Evolutionary conservation across 2,888 invertebrate genomes (phyloP), one percentile per base, ranked within the genome.

Genomic region (Volucella zonaria): DNA sequence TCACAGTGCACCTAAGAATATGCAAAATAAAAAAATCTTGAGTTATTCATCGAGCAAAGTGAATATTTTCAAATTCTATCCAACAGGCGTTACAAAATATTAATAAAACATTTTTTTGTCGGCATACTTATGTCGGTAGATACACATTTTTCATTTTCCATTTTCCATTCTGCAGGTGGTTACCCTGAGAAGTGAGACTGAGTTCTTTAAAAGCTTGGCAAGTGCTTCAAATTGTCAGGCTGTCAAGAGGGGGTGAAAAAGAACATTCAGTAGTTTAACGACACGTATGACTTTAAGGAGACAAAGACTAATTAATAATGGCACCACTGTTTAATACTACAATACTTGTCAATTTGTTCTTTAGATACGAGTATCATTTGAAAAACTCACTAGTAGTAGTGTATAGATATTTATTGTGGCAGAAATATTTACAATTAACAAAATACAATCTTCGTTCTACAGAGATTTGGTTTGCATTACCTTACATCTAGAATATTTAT

Each of bases 21-120:
- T 78, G 82, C 82, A 82, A 82, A 78, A 67, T 45, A 78, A 82
- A 61, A 45, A 56, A 43, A 56, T 52, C 45, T 68, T 10, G 31
- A 76, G 59, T 76, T 81, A 71, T 81, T 76, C 81, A 71, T 71
- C 62, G 49, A 38, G 51, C 31, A 56, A 62, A 77, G 77, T 77
- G 77, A 77, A 77, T 70, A 77, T 77, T 77, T 70, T 77, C 68
- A 76, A 76, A 76, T 68, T 76, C 76, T 61, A 76, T 61, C 76
- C 62, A 62, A 62, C 54, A 54, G 68, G 77, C 79, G 78, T 74
- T 64, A 70, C 62, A 74, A 82, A 82, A 82, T 82, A 74, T 82
- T 82, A 82, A 82, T 82, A 82, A 79, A 79, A 82, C 74, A 79
- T 82, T 76, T 52, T 52, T 56, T 23, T 15, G 42, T 38, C 12